These are phyloP conservation scores for Hestina assimilis DNA, from an alignment of 1,140 invertebrate genomes.

Conservation along the genomic window DNA sequence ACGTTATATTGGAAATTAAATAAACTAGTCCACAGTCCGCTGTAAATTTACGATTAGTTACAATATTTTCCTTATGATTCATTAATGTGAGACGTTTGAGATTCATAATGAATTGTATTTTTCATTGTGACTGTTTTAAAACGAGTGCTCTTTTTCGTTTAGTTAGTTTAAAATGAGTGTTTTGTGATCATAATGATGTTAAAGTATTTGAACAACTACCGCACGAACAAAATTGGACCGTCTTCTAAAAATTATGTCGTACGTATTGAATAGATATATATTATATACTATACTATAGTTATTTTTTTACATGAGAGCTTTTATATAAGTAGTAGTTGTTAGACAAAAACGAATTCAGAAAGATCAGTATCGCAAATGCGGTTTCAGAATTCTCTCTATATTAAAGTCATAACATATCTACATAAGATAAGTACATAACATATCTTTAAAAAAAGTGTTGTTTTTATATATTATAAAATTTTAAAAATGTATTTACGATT, in stretches of 20 bases:
- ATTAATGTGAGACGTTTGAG: conserved; percentile 21
- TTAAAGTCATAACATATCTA: no score
- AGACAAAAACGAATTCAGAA: no score
- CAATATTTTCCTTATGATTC: conserved; percentile 68
- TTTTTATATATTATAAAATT: no score
- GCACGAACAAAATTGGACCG: conserved; percentile 51
- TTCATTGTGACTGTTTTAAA: background rate
- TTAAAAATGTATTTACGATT: no score
- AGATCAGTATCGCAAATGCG: no score
- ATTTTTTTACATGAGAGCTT: no score
- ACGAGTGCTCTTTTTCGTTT: background rate
- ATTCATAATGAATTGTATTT: conserved; percentile 22
- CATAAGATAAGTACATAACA: no score
- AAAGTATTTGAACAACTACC: conserved; percentile 46
- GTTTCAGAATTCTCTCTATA: no score
- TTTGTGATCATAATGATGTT: conserved; percentile 42
- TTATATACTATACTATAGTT: no score
- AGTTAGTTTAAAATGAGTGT: conserved; percentile 15
- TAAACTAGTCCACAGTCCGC: conserved; percentile 47
- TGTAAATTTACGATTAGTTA: conserved; percentile 61
- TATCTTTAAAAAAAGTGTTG: no score
- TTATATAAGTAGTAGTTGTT: no score
- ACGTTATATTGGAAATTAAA: conserved; percentile 48
- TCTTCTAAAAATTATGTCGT: conserved; percentile 36
- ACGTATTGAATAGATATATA: no score